phyloP scores from a whole-genome alignment of 2,888 invertebrate genomes.

The Stenchaetothrips biformis region DNA sequence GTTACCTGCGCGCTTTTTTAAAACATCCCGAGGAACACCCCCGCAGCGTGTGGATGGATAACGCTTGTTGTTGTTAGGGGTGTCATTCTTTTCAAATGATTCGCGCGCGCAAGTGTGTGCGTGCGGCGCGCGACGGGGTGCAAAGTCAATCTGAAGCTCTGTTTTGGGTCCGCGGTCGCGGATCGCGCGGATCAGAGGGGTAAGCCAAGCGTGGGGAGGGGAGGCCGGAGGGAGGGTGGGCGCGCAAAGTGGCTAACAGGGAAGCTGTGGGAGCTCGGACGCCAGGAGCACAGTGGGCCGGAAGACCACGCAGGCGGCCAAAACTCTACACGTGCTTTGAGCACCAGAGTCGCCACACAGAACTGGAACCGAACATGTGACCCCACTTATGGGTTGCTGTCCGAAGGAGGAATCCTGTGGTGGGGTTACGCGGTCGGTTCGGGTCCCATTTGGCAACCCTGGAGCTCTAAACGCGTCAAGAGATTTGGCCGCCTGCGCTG shows the following conservation, averaged over 20 bases:
- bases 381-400: too few species aligned
- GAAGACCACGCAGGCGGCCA: too few species aligned
- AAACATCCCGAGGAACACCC: neutral
- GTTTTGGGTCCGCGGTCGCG: neutral
- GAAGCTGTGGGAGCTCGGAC: too few species aligned
- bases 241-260: neutral
- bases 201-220: neutral
- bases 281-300: too few species aligned
- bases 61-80: neutral
- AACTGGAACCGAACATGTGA: too few species aligned
- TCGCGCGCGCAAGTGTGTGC: neutral
- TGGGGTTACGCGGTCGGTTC: too few species aligned
- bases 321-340: too few species aligned
- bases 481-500: too few species aligned
- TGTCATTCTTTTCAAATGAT: constrained; percentile 12
- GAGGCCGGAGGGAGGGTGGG: neutral
- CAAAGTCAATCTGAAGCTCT: neutral
- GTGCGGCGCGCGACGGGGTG: neutral
- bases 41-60: neutral
- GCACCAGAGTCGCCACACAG: too few species aligned
- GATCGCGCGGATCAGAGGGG: neutral
- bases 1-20: neutral
- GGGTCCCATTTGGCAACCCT: too few species aligned
- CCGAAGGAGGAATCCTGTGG: too few species aligned
- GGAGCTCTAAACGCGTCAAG: too few species aligned